Evolutionary conservation across 2,113 vertebrate species (phyloP).

Genomic region (Mirounga angustirostris): DNA sequence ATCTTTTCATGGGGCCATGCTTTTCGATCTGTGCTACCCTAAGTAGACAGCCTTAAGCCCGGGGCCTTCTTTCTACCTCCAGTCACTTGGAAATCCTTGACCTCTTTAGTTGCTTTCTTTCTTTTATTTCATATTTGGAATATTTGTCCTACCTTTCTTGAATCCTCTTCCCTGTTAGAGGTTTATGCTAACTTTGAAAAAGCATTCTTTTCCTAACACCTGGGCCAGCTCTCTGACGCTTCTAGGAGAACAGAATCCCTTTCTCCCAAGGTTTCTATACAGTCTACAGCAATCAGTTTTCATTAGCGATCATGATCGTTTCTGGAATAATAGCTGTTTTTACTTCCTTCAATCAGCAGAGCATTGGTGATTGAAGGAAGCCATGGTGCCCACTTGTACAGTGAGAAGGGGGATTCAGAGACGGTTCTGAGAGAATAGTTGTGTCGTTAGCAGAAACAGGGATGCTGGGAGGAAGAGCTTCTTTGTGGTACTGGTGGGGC

Average conservation of each 20-base stretch:
- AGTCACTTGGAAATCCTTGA: background rate
- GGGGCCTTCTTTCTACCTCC: background rate
- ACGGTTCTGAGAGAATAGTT: background rate
- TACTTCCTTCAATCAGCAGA: background rate
- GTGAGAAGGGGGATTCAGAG: background rate
- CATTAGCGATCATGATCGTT: background rate
- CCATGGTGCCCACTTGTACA: background rate
- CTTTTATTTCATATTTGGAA: background rate
- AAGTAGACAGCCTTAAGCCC: background rate
- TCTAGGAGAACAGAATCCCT: background rate
- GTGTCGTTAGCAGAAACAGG: background rate
- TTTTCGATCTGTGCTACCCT: background rate
- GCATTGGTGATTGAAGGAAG: too few relatives aligned
- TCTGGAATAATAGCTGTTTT: background rate
- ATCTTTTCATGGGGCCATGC: background rate
- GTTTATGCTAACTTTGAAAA: constrained; percentile 14
- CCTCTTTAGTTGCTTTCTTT: background rate
- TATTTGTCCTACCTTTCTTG: background rate
- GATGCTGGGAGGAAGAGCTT: background rate
- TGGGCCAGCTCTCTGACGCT: background rate
- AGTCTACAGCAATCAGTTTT: background rate
- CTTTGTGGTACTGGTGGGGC: background rate
- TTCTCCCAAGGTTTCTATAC: background rate
- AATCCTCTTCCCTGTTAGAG: background rate
- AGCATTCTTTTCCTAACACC: background rate